phyloP scores from a whole-genome alignment of 2,113 vertebrate genomes.

The Siniperca knerii region DNA sequence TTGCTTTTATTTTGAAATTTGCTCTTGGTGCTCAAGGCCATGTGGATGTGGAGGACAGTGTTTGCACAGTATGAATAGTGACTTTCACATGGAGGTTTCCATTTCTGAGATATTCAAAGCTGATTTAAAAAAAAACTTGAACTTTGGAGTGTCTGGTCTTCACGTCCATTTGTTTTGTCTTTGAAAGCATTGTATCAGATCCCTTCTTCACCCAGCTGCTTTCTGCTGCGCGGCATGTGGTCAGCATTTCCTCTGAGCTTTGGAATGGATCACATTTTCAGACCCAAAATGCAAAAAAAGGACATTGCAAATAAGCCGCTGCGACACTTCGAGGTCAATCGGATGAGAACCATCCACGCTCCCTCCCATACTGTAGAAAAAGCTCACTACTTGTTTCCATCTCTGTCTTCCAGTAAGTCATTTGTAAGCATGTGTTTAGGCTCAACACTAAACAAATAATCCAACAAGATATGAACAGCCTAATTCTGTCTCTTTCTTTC shows the following conservation, averaged over 20 bases:
- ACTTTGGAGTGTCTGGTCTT: conserved; percentile 13
- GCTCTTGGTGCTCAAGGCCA: background rate
- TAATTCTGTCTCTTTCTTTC: conserved; percentile 44
- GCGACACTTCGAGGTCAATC: background rate
- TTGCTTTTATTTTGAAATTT: conserved; percentile 12
- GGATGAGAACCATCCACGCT: background rate
- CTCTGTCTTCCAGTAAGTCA: conserved; percentile 47
- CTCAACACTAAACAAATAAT: conserved; percentile 74
- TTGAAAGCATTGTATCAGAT: conserved; percentile 36
- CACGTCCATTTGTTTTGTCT: conserved; percentile 27
- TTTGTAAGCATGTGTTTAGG: conserved; percentile 71
- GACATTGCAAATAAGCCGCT: conserved; percentile 8
- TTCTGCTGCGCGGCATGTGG: conserved; percentile 2
- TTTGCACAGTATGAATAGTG: background rate
- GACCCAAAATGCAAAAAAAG: conserved; percentile 5
- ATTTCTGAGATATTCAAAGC: conserved; percentile 34
- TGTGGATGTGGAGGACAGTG: background rate
- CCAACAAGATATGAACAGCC: conserved; percentile 51
- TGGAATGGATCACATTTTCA: conserved; percentile 15
- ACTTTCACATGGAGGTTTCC: background rate
- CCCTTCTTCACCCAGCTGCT: conserved; percentile 9
- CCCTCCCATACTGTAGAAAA: background rate
- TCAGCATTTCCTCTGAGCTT: conserved; percentile 39
- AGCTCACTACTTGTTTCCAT: background rate
- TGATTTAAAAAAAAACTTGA: conserved; percentile 11